Evolutionary conservation across 1,140 invertebrate genomes (phyloP).

Genomic region (Meloidogyne floridensis): DNA sequence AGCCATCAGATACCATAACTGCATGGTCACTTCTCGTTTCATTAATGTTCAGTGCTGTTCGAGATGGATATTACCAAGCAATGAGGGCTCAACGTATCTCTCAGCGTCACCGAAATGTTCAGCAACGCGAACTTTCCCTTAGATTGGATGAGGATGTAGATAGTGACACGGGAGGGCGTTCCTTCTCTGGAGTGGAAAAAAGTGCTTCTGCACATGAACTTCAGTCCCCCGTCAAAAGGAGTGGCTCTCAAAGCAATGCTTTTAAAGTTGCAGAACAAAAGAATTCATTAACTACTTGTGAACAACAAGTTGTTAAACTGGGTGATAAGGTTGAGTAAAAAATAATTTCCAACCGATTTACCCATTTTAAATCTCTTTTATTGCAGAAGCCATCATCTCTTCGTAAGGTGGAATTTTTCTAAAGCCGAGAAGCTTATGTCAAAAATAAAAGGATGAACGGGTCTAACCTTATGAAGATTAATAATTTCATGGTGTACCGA

Average conservation of each 20-base stretch:
- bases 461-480: not conserved
- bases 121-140: constrained; percentile 37
- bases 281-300: not conserved
- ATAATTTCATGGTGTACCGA: too few species aligned
- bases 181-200: constrained; percentile 18
- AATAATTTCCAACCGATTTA: not conserved
- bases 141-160: not conserved
- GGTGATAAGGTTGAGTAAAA: not conserved
- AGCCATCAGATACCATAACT: constrained; percentile 60
- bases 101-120: constrained; percentile 42
- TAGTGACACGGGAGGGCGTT: not conserved
- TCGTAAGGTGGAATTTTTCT: not conserved
- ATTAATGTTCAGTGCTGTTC: constrained; percentile 57
- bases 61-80: constrained; percentile 60
- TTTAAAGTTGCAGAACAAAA: not conserved
- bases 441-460: not conserved
- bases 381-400: not conserved
- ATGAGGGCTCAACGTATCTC: constrained; percentile 56
- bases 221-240: constrained; percentile 8
- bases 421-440: not conserved
- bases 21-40: constrained; percentile 62
- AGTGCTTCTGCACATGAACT: constrained; percentile 30
- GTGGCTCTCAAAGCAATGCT: not conserved
- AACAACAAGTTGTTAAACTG: constrained; percentile 3
- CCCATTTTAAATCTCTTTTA: not conserved